Conservation (phyloP, 2,797 vertebrate genomes). For the Manis pentadactyla region DNA sequence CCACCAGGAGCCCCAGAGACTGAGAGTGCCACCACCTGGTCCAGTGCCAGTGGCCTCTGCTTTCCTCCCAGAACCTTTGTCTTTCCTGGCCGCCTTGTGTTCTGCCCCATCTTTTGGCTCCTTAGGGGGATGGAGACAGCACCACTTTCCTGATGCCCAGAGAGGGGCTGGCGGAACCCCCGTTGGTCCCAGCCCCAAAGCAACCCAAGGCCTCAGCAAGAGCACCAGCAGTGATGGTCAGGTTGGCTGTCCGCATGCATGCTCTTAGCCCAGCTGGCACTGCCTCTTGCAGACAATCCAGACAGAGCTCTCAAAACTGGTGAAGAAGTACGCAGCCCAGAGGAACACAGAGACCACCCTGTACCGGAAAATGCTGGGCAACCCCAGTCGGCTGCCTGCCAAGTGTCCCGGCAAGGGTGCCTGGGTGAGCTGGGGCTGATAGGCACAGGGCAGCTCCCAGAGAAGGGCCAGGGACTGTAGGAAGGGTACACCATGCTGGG, state of each 20-base stretch:
- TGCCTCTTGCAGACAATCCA: slow-evolving; percentile 92
- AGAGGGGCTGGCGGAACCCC: neutral
- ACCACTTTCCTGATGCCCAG: neutral
- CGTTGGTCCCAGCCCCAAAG: neutral
- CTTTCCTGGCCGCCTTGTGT: neutral
- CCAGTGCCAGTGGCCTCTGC: neutral
- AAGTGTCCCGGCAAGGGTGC: slow-evolving; percentile 90
- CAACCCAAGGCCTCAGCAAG: neutral
- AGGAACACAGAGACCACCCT: slow-evolving; percentile 95
- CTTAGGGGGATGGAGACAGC: neutral
- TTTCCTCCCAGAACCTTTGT: neutral
- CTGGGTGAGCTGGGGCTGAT: slow-evolving; percentile 90
- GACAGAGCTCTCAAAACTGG: slow-evolving; percentile 95
- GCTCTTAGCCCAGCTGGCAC: neutral
- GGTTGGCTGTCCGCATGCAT: too few species aligned
- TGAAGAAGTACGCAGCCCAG: slow-evolving; percentile 96
- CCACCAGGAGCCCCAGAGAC: neutral
- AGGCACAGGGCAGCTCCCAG: neutral
- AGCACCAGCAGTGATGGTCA: neutral
- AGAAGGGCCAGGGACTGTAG: neutral
- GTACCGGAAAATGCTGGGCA: slow-evolving; percentile 99
- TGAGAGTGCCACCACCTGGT: neutral
- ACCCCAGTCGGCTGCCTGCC: slow-evolving; percentile 76
- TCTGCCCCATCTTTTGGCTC: neutral
- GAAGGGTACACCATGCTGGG: neutral